A percentile compares a stretch with the other conserved stretches of the same genome.
Conservation (phyloP, 2,113 vertebrate genomes). For the Oncorhynchus keta region DNA sequence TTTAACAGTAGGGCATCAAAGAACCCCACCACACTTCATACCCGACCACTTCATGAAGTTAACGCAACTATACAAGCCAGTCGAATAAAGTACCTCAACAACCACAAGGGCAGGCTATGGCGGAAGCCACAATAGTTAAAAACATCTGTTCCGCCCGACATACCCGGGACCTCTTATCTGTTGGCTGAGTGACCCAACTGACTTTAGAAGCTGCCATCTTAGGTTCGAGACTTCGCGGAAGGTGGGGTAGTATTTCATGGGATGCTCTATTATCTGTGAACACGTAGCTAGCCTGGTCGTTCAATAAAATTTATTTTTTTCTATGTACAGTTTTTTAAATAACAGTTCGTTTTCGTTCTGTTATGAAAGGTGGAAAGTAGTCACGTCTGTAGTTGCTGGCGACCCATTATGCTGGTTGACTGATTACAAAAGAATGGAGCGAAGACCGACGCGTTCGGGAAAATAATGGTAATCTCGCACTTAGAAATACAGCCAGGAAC, state of each 20-base stretch:
- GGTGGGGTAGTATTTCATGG: slow-evolving; percentile 72
- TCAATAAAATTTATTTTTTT: too few relatives aligned
- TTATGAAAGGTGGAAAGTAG: too few relatives aligned
- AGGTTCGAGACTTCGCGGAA: slow-evolving; percentile 81
- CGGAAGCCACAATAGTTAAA: slow-evolving; percentile 47
- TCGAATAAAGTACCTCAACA: slow-evolving; percentile 1
- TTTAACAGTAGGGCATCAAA: too few relatives aligned
- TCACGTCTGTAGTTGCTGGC: slow-evolving; percentile 25
- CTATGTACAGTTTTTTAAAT: too few relatives aligned
- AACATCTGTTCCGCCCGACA: slow-evolving; percentile 64
- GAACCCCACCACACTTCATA: neutral
- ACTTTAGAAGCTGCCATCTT: slow-evolving; percentile 99
- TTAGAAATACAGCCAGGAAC: neutral
- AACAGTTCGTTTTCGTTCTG: too few relatives aligned
- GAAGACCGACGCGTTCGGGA: neutral
- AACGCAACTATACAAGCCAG: slow-evolving; percentile 16
- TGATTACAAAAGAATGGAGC: slow-evolving; percentile 41
- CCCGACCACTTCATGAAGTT: neutral
- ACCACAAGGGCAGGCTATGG: slow-evolving; percentile 22
- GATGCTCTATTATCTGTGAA: neutral
- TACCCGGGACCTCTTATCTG: slow-evolving; percentile 80
- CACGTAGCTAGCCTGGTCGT: neutral
- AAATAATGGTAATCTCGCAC: neutral
- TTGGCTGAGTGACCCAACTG: slow-evolving; percentile 88
- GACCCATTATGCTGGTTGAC: slow-evolving; percentile 59